These are phyloP conservation scores for Pocillopora meandrina DNA, from an alignment of 92 coral and sea anemone genomes.

Conservation along the genomic window DNA sequence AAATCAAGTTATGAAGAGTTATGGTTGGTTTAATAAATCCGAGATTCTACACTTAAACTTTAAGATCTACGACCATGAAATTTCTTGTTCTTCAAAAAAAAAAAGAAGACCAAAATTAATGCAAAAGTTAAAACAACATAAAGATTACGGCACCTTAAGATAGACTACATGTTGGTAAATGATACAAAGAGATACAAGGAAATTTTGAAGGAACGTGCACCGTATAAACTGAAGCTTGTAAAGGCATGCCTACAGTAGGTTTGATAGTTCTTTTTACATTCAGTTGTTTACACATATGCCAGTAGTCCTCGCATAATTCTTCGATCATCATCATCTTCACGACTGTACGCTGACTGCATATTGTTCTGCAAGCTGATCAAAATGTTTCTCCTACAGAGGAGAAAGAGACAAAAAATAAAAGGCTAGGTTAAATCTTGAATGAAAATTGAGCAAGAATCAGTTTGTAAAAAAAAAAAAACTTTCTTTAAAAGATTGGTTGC, in stretches of 20 bases:
- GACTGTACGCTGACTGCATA: constrained; percentile 67
- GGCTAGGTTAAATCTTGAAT: too few relatives aligned
- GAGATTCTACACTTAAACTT: too few relatives aligned
- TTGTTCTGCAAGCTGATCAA: constrained; percentile 80
- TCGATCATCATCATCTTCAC: neutral
- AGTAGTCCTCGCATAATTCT: neutral
- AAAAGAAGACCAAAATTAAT: neutral
- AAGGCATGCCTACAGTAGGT: too few relatives aligned
- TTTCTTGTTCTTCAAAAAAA: neutral
- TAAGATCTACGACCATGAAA: too few relatives aligned
- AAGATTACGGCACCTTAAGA: neutral
- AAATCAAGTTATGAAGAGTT: too few relatives aligned
- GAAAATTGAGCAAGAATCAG: too few relatives aligned
- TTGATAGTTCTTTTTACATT: neutral
- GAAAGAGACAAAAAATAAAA: constrained; percentile 1
- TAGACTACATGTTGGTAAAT: neutral
- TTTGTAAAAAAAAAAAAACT: too few relatives aligned
- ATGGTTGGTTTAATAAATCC: too few relatives aligned
- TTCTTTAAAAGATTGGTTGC: too few relatives aligned
- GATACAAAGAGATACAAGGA: neutral
- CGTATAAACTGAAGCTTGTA: too few relatives aligned
- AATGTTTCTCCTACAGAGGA: constrained; percentile 79
- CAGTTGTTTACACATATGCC: neutral
- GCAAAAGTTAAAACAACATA: neutral
- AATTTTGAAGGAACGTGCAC: neutral